A percentile compares a stretch with the other conserved stretches of the same genome.
Evolutionary conservation across 2,888 invertebrate species (phyloP).

Genomic region (Apotomis capreana): DNA sequence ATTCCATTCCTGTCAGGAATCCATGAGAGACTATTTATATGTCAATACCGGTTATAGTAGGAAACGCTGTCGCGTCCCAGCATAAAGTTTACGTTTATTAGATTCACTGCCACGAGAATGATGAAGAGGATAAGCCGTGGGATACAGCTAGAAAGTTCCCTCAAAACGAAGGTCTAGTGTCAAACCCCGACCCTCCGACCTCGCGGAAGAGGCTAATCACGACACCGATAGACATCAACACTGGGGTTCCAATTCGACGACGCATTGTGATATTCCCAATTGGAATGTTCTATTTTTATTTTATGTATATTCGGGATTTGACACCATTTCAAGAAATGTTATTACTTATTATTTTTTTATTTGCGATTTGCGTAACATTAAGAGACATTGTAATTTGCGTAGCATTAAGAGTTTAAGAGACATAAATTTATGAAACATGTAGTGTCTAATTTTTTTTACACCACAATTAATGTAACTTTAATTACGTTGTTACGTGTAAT

Average conservation of each 20-base stretch:
- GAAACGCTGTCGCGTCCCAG: background rate
- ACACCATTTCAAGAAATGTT: too few species aligned
- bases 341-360: too few species aligned
- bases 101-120: background rate
- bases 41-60: background rate
- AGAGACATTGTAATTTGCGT: too few species aligned
- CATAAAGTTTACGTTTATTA: background rate
- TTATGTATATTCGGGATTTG: too few species aligned
- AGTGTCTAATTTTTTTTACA: too few species aligned
- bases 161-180: constrained; percentile 53
- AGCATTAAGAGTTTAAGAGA: too few species aligned
- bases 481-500: too few species aligned
- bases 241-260: constrained; percentile 16
- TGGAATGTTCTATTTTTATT: too few species aligned
- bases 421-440: too few species aligned
- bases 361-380: too few species aligned
- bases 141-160: constrained; percentile 52
- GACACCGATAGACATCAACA: constrained; percentile 56
- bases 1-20: background rate
- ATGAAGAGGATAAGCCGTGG: constrained; percentile 23
- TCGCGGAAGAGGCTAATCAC: constrained; percentile 79
- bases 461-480: too few species aligned
- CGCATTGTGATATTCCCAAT: too few species aligned
- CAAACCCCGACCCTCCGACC: constrained; percentile 75
- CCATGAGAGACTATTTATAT: background rate